Evolutionary conservation across 2,797 vertebrate genomes (phyloP), one percentile per base, ranked within the genome.

Genomic region (Avahi laniger): DNA sequence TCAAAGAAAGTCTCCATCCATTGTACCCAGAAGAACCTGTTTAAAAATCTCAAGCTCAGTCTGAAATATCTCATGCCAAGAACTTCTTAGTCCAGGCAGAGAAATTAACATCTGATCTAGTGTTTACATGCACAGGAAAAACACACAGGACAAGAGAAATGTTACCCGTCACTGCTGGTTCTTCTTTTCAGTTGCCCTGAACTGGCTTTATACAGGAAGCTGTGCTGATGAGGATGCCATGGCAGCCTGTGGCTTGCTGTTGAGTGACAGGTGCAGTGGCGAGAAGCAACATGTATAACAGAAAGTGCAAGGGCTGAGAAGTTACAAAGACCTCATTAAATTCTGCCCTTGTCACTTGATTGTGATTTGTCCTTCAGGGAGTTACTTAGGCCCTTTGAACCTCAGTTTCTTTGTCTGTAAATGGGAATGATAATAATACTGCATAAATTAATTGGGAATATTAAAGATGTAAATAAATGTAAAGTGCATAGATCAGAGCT

Each of bases 1-100:
- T 69, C 9, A 38, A 91, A 96, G 17, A 61, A 85, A 67, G 12
- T 89, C 26, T 52, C 43, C n/a, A 30, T 89, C 75, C 79, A 69
- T 48, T 83, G n/a, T 35, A 59, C 87, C 38, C 50, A 70, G 81
- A 78, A 76, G 30, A 92, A 35, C n/a, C 67, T 91, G 26, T 82
- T 82, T 79, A 94, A 89, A 94, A 89, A 61, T 57, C 82, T 73
- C 54, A 88, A 85, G 9, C 52, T 73, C n/a, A 46, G 22, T 8
- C 50, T 84, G 85, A 94, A 88, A 89, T 41, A 57, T 69, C 26
- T 75, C 61, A 10, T 59, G 46, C 73, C 78, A 72, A 78, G 78
- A 84, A 65, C 10, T 43, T 65, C 41, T 75, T 38, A 63, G 26
- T 22, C 46, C 18, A 67, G 18, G 54, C 61, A 67, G 41, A 88